These are phyloP conservation scores for Quadriops clusia DNA, from an alignment of 2,888 invertebrate genomes.

Conservation along the genomic window DNA sequence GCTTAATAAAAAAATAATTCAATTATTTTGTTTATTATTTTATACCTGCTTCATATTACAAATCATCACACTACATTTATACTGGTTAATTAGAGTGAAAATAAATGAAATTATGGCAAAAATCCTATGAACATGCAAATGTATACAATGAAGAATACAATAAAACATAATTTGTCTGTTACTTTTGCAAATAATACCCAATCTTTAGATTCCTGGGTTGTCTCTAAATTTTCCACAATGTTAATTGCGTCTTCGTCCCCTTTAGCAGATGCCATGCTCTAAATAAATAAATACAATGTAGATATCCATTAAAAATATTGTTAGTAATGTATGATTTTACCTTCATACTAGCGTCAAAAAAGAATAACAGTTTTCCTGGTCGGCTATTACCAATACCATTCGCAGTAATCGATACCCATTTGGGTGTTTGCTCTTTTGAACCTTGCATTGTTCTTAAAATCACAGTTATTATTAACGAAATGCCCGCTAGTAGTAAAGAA, in stretches of 20 bases:
- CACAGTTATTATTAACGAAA: constrained; percentile 27
- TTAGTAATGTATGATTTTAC: constrained; percentile 10
- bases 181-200: constrained; percentile 31
- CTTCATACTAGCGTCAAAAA: constrained; percentile 18
- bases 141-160: constrained; percentile 25
- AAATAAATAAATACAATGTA: constrained; percentile 10
- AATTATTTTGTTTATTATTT: too few relatives aligned
- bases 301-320: background rate
- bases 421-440: constrained; percentile 18
- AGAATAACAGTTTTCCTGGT: constrained; percentile 16
- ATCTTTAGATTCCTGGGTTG: constrained; percentile 17
- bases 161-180: constrained; percentile 28
- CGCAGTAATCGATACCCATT: constrained; percentile 22
- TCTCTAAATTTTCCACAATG: constrained; percentile 16
- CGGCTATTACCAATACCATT: constrained; percentile 14
- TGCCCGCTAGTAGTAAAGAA: background rate
- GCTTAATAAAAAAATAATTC: constrained; percentile 37
- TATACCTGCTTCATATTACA: too few relatives aligned
- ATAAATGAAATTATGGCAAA: too few relatives aligned
- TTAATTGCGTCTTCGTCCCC: constrained; percentile 29
- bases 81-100: too few relatives aligned
- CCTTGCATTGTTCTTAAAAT: constrained; percentile 24
- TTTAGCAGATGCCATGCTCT: constrained; percentile 26
- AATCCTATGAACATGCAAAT: constrained; percentile 26
- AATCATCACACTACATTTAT: too few relatives aligned